Evolutionary conservation across 2,113 vertebrate species (phyloP), one percentile per base, ranked within the genome.

Genomic region (Sturnira hondurensis): DNA sequence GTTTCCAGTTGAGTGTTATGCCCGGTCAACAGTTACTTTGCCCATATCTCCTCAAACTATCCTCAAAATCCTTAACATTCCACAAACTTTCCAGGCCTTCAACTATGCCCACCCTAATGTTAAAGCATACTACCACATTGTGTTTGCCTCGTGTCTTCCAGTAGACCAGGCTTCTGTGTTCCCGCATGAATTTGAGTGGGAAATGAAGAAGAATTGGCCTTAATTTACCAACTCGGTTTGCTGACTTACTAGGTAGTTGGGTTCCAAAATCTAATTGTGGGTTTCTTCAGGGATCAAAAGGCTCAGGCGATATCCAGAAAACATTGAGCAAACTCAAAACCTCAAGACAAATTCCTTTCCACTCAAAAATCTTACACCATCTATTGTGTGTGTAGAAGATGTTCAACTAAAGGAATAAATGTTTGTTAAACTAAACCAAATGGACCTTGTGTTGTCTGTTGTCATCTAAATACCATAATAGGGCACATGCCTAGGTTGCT

Each of bases 321-420:
- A 71, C 45, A 38, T 28, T 41, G 67, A 54, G 65, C 65, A 73
- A 33, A 17, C 15, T 81, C n/a, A 86, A 71, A 95, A 76, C 10
- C 14, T 45, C 7, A 26, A 85, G 36, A 84, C n/a, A 77, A 68
- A 77, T 67, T 86, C 6, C 14, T 96, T 95, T 85, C 17, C 73
- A 61, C 17, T 86, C 52, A 89, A 7, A 68, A 47, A 50, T 76
- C 36, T 86, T 65, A 89, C 82, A 70, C 50, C 63, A 61, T 81
- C 71, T 70, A 52, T 90, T 87, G 41, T 96, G 76, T 96, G 52
- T 96, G 84, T 97, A 87, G 92, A 93, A 12, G 68, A 92, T 74
- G 71, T 97, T 97, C 12, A 81, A 82, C 52, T 86, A 84, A 95
- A 94, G 92, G 90, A 97, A 96, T 97, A 97, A 97, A 96, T 92